Evolutionary conservation across 2,888 invertebrate genomes (phyloP), one percentile per base, ranked within the genome.

Genomic region (Crioceris asparagi): DNA sequence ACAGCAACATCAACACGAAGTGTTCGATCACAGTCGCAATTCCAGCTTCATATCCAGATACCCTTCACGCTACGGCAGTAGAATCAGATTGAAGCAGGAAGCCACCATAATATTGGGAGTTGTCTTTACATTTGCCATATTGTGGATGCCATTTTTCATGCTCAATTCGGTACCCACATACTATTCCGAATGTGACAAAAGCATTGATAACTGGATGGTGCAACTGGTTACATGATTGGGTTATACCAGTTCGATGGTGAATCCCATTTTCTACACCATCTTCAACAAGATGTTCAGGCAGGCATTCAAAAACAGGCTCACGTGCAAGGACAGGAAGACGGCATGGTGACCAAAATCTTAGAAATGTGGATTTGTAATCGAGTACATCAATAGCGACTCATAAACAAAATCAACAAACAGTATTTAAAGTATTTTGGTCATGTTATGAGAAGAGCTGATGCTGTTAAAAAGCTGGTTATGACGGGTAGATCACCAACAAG

Each of bases 131-230:
- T 93, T 93, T 60, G 91, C 92, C 17, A 79, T 92, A 30, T 74
- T 92, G 23, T 93, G 93, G 92, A 85, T 91, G n/a, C 93, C 93
- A 7, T 93, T 93, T 66, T 93, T 93, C 63, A 82, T 88, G 5
- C 70, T 90, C 10, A 93, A 93, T 59, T 72, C 92, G 57, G 68
- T 91, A 46, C 83, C 87, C 10, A 84, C 83, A 0, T 72, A 91
- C 6, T 92, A 91, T 55, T 74, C 76, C 6, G 75, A 81, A 46
- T 91, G 90, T 56, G 85, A 85, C 55, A 72, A 75, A 25, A 70
- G 77, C 39, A 77, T 85, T 34, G 74, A 83, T 35, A 75, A 72
- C 46, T 83, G 85, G 72, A 81, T 90, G 29, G 81, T 86, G 55
- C 87, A 88, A 59, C 74, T 86, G 43, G 91, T 86, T 39, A 78